Base-by-base conservation (phyloP, 1,140 invertebrate species). In the Acyrthosiphon pisum region DNA sequence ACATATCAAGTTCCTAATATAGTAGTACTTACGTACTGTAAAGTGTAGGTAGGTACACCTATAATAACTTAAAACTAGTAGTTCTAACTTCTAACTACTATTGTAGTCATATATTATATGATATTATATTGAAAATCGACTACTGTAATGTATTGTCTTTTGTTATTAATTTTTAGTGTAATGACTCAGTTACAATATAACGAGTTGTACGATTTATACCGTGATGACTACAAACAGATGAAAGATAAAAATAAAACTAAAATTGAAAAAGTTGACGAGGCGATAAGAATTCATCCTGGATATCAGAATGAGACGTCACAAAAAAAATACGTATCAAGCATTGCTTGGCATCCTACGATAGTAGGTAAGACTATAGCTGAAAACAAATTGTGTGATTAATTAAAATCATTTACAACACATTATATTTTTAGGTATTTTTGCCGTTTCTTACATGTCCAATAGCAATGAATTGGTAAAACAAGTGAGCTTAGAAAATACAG, bases 281-380 rank as follows among this genome's bases (percentile, higher is more conserved):
- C 20, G 18, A 84, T 93, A 41, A 86, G 41, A 20, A 4, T n/a
- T 41, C 81, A 53, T 50, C 68, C 91, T 50, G 91, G 48, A n/a
- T 86, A 56, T 41, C 91, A 83, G n/a, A 93, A 93, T 41, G 23
- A 41, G 11, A 22, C 22, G 26, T 35, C 48, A 2, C 26, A 84
- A 68, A 56, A 56, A 44, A 68, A 90, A 93, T 93, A 93, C 23
- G 81, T 93, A 3, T 93, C 91, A 11, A 56, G 9, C 56, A 37
- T 30, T 22, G 18, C 91, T 11, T 93, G 91, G 91, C 91, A 93
- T 56, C 91, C 91, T 41, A 84, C 91, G 44, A 86, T 93, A 84
- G 14, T 50, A 22, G 91, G 91, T 93, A 86, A 41, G 11, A 84
- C 3, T 76, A 37, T 26, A 37, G 26, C 23, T 89, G 23, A 1